Base-by-base conservation (phyloP, 2,113 vertebrate genomes). In the Atrichornis clamosus region DNA sequence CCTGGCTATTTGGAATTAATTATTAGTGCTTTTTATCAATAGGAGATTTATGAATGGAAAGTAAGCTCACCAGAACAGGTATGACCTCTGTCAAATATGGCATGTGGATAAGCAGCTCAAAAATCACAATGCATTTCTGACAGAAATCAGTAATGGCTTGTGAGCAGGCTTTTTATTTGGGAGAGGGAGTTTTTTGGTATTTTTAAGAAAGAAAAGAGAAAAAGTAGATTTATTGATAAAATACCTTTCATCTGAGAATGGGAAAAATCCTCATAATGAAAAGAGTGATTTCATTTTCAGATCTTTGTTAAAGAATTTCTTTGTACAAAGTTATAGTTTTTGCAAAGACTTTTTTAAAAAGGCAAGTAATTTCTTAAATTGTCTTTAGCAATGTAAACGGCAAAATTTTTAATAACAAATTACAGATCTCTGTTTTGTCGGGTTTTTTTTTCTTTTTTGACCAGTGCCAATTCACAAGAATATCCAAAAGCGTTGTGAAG, bases 101-200 rank as follows among this genome's bases (percentile, higher is more conserved):
- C 5, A 46, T 1, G 2, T 44, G 19, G 14, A 32, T n/a, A 55
- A 64, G 5, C 53, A 10, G 3, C 50, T 86, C 14, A 88, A 88
- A 92, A 82, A 28, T 44, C 15, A 78, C 10, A 64, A 37, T 13
- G 2, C 3, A 21, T 42, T 77, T 65, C 28, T 81, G 46, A 19
- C 16, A 86, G 28, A 72, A 32, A 58, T 65, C 2, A 1, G 8
- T 56, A 84, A 52, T 33, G 9, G 7, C 14, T 76, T 53, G 11
- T 69, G 17, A 93, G 41, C 6, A 84, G 21, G 35, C 3, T 42
- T 90, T 82, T 72, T 33, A 22, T 62, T 37, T 32, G 21, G 5
- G 15, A 3, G 1, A 26, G 6, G 4, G 1, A 0, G 0, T 12
- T 24, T 12, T 49, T 47, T 18, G 5, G 2, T 33, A 23, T 22